A percentile compares a stretch with the other conserved stretches of the same genome.
Evolutionary conservation across 1,140 invertebrate genomes (phyloP).

Genomic region (Semibalanus balanoides): DNA sequence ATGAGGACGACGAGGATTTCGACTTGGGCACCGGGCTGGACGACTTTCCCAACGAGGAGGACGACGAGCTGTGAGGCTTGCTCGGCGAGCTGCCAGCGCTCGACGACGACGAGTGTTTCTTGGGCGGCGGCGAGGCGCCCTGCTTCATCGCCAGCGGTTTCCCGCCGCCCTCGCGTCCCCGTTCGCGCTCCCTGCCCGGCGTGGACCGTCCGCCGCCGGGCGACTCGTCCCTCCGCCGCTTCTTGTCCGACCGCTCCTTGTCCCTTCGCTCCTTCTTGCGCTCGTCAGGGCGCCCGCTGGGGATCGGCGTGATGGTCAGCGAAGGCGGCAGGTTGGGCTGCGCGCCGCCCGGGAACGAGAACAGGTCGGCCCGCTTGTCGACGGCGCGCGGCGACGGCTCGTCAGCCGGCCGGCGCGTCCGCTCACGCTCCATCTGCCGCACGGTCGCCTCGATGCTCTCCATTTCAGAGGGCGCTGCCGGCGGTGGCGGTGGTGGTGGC

Average conservation of each 20-base stretch:
- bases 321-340: neutral
- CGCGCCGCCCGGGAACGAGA: neutral
- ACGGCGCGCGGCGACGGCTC: neutral
- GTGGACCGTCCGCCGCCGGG: neutral
- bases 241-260: neutral
- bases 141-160: neutral
- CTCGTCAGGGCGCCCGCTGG: neutral
- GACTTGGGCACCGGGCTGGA: neutral
- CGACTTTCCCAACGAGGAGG: neutral
- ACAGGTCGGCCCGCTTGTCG: neutral
- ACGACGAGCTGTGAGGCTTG: neutral
- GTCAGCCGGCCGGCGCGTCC: neutral
- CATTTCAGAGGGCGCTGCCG: neutral
- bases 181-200: neutral
- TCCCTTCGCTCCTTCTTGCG: neutral
- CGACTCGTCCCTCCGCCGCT: neutral
- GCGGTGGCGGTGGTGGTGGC: neutral
- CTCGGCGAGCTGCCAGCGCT: neutral
- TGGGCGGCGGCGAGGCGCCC: neutral
- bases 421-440: neutral
- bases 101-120: neutral
- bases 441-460: constrained; percentile 4
- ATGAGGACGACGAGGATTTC: neutral
- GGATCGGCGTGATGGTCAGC: neutral
- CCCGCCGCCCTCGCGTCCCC: neutral